These are phyloP conservation scores for Sinella curviseta DNA, from an alignment of 1,140 invertebrate genomes.

Conservation along the genomic window DNA sequence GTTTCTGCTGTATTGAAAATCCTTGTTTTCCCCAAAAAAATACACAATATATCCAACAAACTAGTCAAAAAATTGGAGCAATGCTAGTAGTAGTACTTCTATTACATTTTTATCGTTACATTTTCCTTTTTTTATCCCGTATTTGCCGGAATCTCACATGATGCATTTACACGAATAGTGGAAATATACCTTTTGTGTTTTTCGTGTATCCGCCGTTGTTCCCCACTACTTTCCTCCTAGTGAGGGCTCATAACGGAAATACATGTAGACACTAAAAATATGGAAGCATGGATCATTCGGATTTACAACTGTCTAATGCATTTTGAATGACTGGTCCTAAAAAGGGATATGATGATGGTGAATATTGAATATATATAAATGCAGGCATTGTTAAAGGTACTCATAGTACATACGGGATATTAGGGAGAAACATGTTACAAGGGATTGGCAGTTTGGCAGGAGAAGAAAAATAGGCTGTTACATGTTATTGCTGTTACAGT, in stretches of 20 bases:
- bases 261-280: constrained; percentile 18
- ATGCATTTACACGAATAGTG: too few relatives aligned
- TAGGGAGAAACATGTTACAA: not conserved
- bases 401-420: not conserved
- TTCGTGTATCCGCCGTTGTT: too few relatives aligned
- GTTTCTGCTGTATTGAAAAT: not conserved
- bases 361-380: too few relatives aligned
- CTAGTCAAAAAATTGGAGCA: not conserved
- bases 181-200: too few relatives aligned
- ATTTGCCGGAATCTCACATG: too few relatives aligned
- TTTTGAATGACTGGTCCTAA: not conserved
- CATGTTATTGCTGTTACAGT: constrained; percentile 2
- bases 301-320: constrained; percentile 18
- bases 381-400: too few relatives aligned
- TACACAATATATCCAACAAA: too few relatives aligned
- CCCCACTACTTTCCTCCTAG: not conserved
- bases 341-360: not conserved
- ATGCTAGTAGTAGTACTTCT: not conserved
- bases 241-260: not conserved
- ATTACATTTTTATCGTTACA: not conserved
- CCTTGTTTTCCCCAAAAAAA: not conserved
- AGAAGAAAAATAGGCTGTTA: not conserved
- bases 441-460: constrained; percentile 8
- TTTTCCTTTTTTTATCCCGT: too few relatives aligned
- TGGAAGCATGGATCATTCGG: not conserved